Evolutionary conservation across 1,140 invertebrate genomes (phyloP), one percentile per base, ranked within the genome.

Genomic region (Magallana ariakensis): DNA sequence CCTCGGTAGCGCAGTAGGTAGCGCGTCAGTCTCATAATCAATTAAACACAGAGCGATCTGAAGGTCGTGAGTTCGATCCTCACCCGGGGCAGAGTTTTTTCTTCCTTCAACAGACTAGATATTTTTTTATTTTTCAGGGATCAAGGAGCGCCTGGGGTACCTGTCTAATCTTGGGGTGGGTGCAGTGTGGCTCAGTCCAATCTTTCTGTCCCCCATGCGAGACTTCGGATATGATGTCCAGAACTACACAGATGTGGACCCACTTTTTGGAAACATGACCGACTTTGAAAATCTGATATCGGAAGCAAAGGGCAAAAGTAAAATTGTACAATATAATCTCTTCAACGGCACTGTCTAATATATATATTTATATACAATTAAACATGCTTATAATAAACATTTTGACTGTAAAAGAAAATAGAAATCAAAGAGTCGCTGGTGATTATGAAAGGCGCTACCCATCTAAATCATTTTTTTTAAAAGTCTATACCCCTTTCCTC

Each of bases 141-240:
- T 93, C 55, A 91, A 88, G 19, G 86, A 87, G 0, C 83, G 90
- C 55, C 85, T 93, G 58, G 89, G 89, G 22, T 89, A 93, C 58
- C 89, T 98, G 16, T 92, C 95, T 0, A 96, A 97, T 92, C 92
- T 98, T 0, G 89, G 89, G 1, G 95, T 97, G 0, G 95, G 95
- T 0, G 96, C 96, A 7, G 94, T 97, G 83, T 97, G 97, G 97
- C 92, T 97, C 26, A 97, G 96, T 22, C 97, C 97, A 1, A 96
- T 97, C 80, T 97, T 96, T 93, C 95, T 95, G 87, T 97, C 96
- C 0, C 96, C 97, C 0, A 96, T 96, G 96, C 94, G 95, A 80
- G 96, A 97, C 91, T 96, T 96, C 88, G 96, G 97, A 1, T 97
- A 97, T 90, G 97, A 97, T 88, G 96, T 97, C 80, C 87, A 96